Evolutionary conservation across 2,797 vertebrate species (phyloP), one percentile per base, ranked within the genome.

Genomic region (Adrianichthys oophorus): DNA sequence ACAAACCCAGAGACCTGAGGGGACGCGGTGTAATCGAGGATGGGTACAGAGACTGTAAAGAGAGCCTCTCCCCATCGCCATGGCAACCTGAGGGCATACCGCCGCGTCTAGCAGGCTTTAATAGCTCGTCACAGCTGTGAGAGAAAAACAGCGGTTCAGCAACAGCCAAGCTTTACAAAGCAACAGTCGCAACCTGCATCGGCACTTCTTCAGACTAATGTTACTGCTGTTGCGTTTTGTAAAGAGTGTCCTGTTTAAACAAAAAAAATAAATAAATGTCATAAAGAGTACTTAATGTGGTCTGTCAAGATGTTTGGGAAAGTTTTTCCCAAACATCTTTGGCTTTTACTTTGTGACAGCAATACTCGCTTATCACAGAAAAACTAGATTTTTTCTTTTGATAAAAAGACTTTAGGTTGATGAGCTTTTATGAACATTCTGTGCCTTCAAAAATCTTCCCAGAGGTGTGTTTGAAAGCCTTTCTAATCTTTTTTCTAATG

Each of bases 51-150:
- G 59, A 70, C 48, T 77, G 55, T 61, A 70, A 52, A 76, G 45
- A 73, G 67, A 53, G 84, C 78, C 76, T 90, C 76, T 64, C 68
- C 70, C 65, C 24, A 85, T 92, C 84, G 84, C 91, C 85, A 91
- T 92, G 90, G 90, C 76, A 90, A 92, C 90, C 77, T 48, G 82
- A 71, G 76, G 74, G 76, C 73, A 74, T 74, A 68, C 57, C 53
- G 62, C 73, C 24, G 21, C 43, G 69, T 74, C 84, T 82, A 69
- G 61, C 67, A 68, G 79, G 52, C 62, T 87, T 77, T 79, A 85
- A 85, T 72, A 73, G 75, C 66, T 84, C 69, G 62, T 84, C 84
- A 76, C 21, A 16, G 59, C 69, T 59, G 8, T 52, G 59, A 74
- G 65, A 81, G 49, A 55, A 44, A 54, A 68, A 52, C 72, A 71